Evolutionary conservation across 2,113 vertebrate species (phyloP), one percentile per base, ranked within the genome.

Genomic region (Gasterosteus nipponicus): DNA sequence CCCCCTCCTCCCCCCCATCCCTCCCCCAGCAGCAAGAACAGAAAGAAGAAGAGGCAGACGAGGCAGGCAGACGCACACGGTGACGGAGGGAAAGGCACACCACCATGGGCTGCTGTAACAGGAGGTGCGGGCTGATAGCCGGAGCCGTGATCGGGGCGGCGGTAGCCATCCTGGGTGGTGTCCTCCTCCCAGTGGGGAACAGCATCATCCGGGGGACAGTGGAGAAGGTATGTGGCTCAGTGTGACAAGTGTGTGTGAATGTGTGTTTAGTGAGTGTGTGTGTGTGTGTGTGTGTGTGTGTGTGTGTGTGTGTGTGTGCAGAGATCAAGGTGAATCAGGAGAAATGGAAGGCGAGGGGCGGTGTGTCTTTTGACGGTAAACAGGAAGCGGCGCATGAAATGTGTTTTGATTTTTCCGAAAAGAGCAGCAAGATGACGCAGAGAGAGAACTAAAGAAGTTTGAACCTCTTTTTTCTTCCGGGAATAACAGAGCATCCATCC

Each of bases 111-210:
- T 94, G 80, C 78, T 97, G 96, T 69, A 83, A 75, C 72, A 83
- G 38, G 8, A 94, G 83, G 84, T 90, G 92, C 59, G 92, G 93
- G 38, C 93, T 98, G 56, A 87, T 96, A 2, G 4, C 90, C 0
- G 96, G 95, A 53, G 93, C 96, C 3, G 39, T 95, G 69, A 22
- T 96, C 0, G 96, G 97, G 2, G 96, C 72, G 0, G 49, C 92
- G 7, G 42, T 97, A 70, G 95, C 95, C 59, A 46, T 97, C 80
- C 77, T 99, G 0, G 98, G 98, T 76, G 95, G 95, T 10, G 22
- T 96, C 72, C 94, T 99, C 0, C 95, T 99, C 78, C 97, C 97
- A 0, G 41, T 97, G 33, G 98, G 97, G 80, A 84, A 98, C 68
- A 41, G 62, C 14, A 4, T 98, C 16, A 93, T 98, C 78, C 0